Conservation (phyloP, 2,888 invertebrate species). For the Elmis aenea region DNA sequence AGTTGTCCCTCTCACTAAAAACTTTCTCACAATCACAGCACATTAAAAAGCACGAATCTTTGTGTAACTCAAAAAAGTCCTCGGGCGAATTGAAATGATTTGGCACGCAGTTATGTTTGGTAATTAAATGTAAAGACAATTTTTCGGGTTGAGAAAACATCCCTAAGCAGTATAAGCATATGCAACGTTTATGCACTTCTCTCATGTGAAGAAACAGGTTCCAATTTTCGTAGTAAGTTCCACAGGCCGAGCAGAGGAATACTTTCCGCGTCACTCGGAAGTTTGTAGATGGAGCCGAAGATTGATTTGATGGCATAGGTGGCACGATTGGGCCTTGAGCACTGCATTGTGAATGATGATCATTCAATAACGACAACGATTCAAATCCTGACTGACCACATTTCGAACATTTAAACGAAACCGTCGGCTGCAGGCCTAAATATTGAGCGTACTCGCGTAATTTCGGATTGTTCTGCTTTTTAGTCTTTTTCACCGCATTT, state of each 20-base stretch:
- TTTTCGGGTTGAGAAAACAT: conserved; percentile 78
- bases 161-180: conserved; percentile 78
- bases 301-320: conserved; percentile 7
- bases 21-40: conserved; percentile 78
- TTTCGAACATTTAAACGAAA: conserved; percentile 69
- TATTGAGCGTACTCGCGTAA: conserved; percentile 64
- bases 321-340: conserved; percentile 27
- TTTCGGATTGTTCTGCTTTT: conserved; percentile 14
- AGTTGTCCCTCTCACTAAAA: conserved; percentile 71
- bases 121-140: conserved; percentile 69
- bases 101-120: conserved; percentile 73
- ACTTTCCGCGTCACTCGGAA: conserved; percentile 71
- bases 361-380: conserved; percentile 61
- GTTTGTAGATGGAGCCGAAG: conserved; percentile 45
- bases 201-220: conserved; percentile 80
- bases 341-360: conserved; percentile 62
- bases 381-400: conserved; percentile 66
- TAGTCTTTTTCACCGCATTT: conserved; percentile 9
- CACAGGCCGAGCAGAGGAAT: conserved; percentile 76
- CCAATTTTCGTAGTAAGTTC: conserved; percentile 82
- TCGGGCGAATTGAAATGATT: conserved; percentile 62
- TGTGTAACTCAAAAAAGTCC: conserved; percentile 60
- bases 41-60: conserved; percentile 68
- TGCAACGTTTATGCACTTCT: conserved; percentile 74
- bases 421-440: conserved; percentile 64